Base-by-base conservation (phyloP, 2,888 invertebrate species). In the Philopedon plagiatum region DNA sequence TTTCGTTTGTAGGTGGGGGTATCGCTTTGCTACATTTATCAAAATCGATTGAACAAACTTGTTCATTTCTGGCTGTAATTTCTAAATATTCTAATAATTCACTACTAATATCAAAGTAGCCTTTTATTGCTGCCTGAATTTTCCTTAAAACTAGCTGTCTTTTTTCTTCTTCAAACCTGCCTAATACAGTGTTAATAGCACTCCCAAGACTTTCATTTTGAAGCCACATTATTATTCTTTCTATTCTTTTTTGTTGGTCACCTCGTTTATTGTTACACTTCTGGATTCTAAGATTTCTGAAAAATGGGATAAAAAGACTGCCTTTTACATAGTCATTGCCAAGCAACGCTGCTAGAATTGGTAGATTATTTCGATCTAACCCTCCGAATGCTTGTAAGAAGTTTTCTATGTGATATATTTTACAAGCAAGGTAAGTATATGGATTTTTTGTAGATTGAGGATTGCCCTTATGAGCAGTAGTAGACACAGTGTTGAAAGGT, bases 301-400 rank as follows among this genome's bases (percentile, higher is more conserved):
- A 93, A 83, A 97, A 95, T 75, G 90, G 89, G 1, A 86, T 87
- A 80, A 96, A 95, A 0, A 89, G 87, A 2, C 86, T 86, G 70
- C 88, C 88, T 39, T 91, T 88, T 7, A 96, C 91, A 85, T 93
- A 97, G 85, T 98, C 98, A 87, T 98, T 98, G 0, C 97, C 98
- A 5, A 97, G 86, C 34, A 97, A 82, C 0, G 94, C 92, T 0
- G 95, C 94, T 74, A 96, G 87, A 19, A 98, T 82, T 0, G 96
- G 95, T 57, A 98, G 82, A 73, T 78, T 78, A 4, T 71, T 68
- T 75, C 89, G 88, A 73, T 91, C 88, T 29, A 95, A 82, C 0
- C 91, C 91, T 0, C 90, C 90, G 82, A 92, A 92, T 61, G 88
- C 87, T 11, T 88, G 86, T 8, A 92, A 86, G 78, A 97, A 89